These are phyloP conservation scores for Drosophila anceps DNA, from an alignment of 2,888 invertebrate genomes.

Conservation along the genomic window DNA sequence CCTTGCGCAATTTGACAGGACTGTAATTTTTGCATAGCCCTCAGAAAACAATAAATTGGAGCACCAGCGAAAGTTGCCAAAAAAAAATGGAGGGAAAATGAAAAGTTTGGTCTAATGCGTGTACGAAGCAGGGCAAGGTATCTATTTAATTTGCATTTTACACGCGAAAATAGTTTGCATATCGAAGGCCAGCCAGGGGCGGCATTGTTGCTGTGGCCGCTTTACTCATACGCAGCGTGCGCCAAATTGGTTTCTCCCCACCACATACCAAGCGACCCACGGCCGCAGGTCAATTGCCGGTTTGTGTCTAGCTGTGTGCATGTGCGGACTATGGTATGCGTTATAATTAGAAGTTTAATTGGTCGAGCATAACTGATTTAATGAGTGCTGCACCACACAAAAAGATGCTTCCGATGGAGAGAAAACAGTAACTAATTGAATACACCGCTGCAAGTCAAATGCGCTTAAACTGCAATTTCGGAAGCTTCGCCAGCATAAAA, in stretches of 20 bases:
- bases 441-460: slow-evolving; percentile 55
- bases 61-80: slow-evolving; percentile 24
- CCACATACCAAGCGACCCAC: slow-evolving; percentile 13
- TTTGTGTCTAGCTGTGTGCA: slow-evolving; percentile 5
- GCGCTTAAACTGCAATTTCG: slow-evolving; percentile 62
- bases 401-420: slow-evolving; percentile 16
- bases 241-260: slow-evolving; percentile 46
- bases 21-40: slow-evolving; percentile 43
- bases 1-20: slow-evolving; percentile 42
- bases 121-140: slow-evolving; percentile 39
- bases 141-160: slow-evolving; percentile 75
- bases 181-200: slow-evolving; percentile 39
- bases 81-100: slow-evolving; percentile 6
- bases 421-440: slow-evolving; percentile 23
- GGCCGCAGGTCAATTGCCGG: slow-evolving; percentile 47
- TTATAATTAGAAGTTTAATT: slow-evolving; percentile 73
- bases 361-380: slow-evolving; percentile 59
- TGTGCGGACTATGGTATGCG: slow-evolving; percentile 5
- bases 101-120: slow-evolving; percentile 33
- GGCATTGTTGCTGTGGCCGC: slow-evolving; percentile 24
- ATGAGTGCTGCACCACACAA: slow-evolving; percentile 30
- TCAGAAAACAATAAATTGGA: slow-evolving; percentile 15
- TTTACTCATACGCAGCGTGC: slow-evolving; percentile 70
- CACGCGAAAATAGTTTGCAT: slow-evolving; percentile 72
- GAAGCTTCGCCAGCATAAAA: slow-evolving; percentile 12